Conservation (phyloP, 2,113 vertebrate species). For the Takifugu flavidus region DNA sequence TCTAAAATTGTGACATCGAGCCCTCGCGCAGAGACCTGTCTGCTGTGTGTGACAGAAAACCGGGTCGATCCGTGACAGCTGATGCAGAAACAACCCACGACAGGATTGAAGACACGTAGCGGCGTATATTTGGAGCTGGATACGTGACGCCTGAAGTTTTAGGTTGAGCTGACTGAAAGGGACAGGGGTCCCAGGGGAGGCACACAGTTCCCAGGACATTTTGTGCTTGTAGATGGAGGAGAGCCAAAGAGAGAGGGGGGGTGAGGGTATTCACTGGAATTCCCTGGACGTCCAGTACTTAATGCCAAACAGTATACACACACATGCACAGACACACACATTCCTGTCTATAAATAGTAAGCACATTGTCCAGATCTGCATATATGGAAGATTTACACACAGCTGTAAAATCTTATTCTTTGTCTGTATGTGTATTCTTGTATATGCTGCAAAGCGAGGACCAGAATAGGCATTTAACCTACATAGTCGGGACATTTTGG, state of each 20-base stretch:
- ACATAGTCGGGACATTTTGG: too few relatives aligned
- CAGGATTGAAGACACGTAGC: neutral
- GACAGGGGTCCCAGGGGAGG: slow-evolving; percentile 34
- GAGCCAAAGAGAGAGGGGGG: slow-evolving; percentile 4
- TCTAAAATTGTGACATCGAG: neutral
- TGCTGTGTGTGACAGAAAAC: neutral
- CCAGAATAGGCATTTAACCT: slow-evolving; percentile 14
- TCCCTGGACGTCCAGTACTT: slow-evolving; percentile 41
- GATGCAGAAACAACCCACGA: neutral
- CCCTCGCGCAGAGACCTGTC: too few relatives aligned
- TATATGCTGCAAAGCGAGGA: neutral
- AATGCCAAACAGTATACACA: slow-evolving; percentile 32
- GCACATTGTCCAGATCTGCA: slow-evolving; percentile 54
- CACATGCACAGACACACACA: slow-evolving; percentile 9
- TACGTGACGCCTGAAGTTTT: slow-evolving; percentile 13
- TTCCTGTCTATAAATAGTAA: slow-evolving; percentile 67
- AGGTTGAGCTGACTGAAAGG: slow-evolving; percentile 30
- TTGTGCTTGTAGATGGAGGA: slow-evolving; percentile 30
- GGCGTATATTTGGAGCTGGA: neutral
- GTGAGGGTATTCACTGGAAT: slow-evolving; percentile 40
- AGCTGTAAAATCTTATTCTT: slow-evolving; percentile 26
- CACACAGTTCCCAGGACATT: slow-evolving; percentile 62
- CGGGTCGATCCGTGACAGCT: neutral
- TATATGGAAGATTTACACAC: slow-evolving; percentile 52
- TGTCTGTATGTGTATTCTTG: slow-evolving; percentile 10